Evolutionary conservation across 2,888 invertebrate species (phyloP).

Genomic region (Hypena proboscidalis): DNA sequence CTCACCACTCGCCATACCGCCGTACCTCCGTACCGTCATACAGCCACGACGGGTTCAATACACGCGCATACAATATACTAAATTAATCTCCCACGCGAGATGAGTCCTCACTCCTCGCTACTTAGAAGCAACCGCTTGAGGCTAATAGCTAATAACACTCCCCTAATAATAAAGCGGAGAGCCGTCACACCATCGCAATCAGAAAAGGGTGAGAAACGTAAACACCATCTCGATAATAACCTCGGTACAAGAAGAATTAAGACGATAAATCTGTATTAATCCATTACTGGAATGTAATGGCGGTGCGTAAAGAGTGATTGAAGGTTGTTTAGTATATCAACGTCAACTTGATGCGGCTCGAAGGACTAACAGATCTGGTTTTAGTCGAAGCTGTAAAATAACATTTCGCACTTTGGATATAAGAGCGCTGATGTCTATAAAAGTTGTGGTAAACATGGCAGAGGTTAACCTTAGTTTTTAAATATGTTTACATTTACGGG

Average conservation of each 20-base stretch:
- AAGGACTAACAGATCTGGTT: slow-evolving; percentile 44
- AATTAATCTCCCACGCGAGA: slow-evolving; percentile 54
- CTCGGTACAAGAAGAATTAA: slow-evolving; percentile 6
- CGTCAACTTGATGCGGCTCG: slow-evolving; percentile 34
- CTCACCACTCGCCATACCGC: slow-evolving; percentile 40
- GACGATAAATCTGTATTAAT: slow-evolving; percentile 41
- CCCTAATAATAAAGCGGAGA: slow-evolving; percentile 23
- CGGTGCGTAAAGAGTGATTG: slow-evolving; percentile 44
- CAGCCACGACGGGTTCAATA: slow-evolving; percentile 31
- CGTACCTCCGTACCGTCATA: no score
- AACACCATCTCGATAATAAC: slow-evolving; percentile 11
- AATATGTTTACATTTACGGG: no score
- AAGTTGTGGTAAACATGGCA: no score
- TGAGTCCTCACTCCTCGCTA: slow-evolving; percentile 42
- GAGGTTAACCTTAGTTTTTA: no score
- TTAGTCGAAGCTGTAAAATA: slow-evolving; percentile 58
- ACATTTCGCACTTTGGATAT: no score
- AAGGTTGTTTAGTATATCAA: slow-evolving; percentile 49
- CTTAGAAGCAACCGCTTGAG: slow-evolving; percentile 35
- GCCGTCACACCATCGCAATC: slow-evolving; percentile 12
- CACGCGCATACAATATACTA: slow-evolving; percentile 37
- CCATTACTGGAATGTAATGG: slow-evolving; percentile 30
- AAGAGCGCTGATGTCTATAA: no score
- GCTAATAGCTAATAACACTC: slow-evolving; percentile 35
- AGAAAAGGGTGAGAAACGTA: slow-evolving; percentile 12